A percentile compares a stretch with the other conserved stretches of the same genome.
These are phyloP conservation scores for Thalassoma bifasciatum DNA, from an alignment of 2,113 vertebrate species.

Conservation along the genomic window DNA sequence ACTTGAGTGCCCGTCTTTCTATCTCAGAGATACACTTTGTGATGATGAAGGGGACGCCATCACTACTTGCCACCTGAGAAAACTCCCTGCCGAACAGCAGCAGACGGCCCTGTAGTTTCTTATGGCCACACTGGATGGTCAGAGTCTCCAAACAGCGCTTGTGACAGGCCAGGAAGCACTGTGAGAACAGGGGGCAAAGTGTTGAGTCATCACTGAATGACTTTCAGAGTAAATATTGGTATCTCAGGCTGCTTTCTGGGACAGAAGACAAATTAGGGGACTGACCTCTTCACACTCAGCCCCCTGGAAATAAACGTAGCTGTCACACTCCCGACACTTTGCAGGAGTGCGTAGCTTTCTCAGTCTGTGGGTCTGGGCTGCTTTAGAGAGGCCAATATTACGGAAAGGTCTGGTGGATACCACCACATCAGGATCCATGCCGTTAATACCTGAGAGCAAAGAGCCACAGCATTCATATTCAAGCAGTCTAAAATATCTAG, in stretches of 20 bases:
- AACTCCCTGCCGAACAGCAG: conserved; percentile 95
- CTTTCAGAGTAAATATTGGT: too few species aligned
- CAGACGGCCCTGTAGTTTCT: conserved; percentile 94
- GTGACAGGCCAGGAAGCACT: conserved; percentile 97
- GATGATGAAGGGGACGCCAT: conserved; percentile 92
- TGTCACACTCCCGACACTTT: conserved; percentile 97
- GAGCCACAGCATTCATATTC: not conserved
- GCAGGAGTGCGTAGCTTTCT: conserved; percentile 92
- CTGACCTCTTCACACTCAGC: conserved; percentile 96
- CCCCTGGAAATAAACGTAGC: conserved; percentile 98
- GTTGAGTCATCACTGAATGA: not conserved
- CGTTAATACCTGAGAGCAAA: conserved; percentile 84
- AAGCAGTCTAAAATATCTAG: not conserved
- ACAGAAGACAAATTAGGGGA: not conserved
- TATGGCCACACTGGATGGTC: conserved; percentile 96
- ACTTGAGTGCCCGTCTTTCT: conserved; percentile 89
- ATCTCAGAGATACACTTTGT: conserved; percentile 94
- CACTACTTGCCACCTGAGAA: conserved; percentile 76
- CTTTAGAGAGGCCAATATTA: conserved; percentile 91
- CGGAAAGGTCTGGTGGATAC: conserved; percentile 90
- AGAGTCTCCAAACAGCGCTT: conserved; percentile 96
- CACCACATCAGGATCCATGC: conserved; percentile 84
- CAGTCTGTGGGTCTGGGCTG: conserved; percentile 92
- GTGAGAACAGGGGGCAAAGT: not conserved
- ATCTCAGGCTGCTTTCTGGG: not conserved